Evolutionary conservation across 2,888 invertebrate genomes (phyloP), one percentile per base, ranked within the genome.

Genomic region (Ctenicera cuprea): DNA sequence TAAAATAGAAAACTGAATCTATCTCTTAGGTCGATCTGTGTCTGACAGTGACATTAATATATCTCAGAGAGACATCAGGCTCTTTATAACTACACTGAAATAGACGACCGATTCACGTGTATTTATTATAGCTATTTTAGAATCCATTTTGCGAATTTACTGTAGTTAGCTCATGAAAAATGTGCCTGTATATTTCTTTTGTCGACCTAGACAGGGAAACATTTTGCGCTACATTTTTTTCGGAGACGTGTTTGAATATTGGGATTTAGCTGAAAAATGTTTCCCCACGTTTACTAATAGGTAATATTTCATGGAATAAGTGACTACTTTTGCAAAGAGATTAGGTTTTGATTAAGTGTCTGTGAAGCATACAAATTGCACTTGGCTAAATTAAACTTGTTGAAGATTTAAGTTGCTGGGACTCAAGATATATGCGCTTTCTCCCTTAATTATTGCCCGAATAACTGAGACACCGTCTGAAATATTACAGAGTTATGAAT

Each of bases 301-400:
- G 18, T 9, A 4, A 45, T 45, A 16, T 18, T 45, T 45, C 45
- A 16, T 45, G 16, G 18, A 16, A 18, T 18, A 45, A 45, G 16
- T 18, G 45, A 45, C 45, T 18, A 45, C 45, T 16, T 52, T 52
- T 33, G 18, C 14, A n/a, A 20, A 52, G 52, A 30, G 52, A 61
- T 61, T 61, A 38, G 20, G 22, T 38, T 61, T 37, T 61, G 41
- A 61, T 41, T 61, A 61, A 61, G 38, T 16, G 22, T 16, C n/a
- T 61, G 61, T 33, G 61, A 38, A 38, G 20, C 14, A 41, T 18
- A 61, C 61, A 61, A 61, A 61, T 61, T 61, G 61, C 61, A 61
- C 20, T 61, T 61, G 61, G 61, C 61, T 61, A 61, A 61, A 61
- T 61, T 61, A 61, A 61, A 61, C 41, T 61, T 38, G 61, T 61